These are phyloP conservation scores for Microhierax caerulescens DNA, from an alignment of 2,797 vertebrate species.

Conservation along the genomic window DNA sequence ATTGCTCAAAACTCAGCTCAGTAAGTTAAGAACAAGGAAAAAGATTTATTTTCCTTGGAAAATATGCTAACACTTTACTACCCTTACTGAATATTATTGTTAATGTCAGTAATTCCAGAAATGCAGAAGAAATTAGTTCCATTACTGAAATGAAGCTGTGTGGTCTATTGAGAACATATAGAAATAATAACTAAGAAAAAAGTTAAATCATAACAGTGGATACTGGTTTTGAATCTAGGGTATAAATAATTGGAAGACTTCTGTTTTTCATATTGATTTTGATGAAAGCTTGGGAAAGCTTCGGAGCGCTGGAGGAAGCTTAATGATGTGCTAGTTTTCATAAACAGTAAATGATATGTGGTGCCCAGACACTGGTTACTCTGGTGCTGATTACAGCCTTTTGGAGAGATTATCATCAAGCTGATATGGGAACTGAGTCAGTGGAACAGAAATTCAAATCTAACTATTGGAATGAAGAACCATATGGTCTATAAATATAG, in stretches of 20 bases:
- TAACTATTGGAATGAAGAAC: neutral
- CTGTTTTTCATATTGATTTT: neutral
- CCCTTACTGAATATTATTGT: too few species aligned
- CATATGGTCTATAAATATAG: neutral
- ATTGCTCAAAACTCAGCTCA: neutral
- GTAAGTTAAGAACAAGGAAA: neutral
- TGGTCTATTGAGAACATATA: neutral
- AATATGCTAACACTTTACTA: neutral
- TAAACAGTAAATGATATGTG: neutral
- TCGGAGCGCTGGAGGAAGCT: neutral
- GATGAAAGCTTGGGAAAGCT: neutral
- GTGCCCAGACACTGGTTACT: neutral
- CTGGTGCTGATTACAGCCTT: neutral
- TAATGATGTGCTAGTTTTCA: neutral
- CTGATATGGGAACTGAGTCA: neutral
- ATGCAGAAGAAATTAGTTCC: neutral
- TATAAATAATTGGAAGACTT: neutral
- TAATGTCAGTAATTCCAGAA: neutral
- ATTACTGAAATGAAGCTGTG: neutral
- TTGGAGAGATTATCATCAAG: neutral
- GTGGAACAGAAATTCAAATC: neutral
- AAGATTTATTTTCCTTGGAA: neutral
- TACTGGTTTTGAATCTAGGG: neutral
- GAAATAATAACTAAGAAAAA: neutral
- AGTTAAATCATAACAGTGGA: neutral